These are phyloP conservation scores for Sminthurinus signatus DNA, from an alignment of 1,140 invertebrate species.

Conservation along the genomic window DNA sequence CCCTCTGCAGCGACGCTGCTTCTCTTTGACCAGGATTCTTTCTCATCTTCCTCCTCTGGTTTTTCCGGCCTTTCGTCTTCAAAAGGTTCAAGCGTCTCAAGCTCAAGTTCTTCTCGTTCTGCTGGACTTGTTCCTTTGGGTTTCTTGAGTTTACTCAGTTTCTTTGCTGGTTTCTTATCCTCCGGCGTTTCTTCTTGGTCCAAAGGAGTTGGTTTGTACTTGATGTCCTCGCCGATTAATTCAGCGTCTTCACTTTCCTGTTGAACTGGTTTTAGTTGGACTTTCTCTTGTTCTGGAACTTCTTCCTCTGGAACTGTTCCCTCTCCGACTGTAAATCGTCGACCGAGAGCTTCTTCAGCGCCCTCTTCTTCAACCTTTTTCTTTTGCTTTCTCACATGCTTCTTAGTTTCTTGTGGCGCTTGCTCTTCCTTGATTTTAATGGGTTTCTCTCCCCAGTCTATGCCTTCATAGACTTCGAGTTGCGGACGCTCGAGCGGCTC, in stretches of 20 bases:
- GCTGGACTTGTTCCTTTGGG: neutral
- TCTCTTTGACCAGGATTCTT: constrained; percentile 4
- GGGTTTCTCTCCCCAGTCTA: neutral
- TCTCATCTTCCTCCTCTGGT: neutral
- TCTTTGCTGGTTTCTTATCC: neutral
- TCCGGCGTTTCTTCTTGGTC: neutral
- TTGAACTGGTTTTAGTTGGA: neutral
- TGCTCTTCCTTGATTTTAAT: neutral
- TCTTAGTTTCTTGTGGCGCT: neutral
- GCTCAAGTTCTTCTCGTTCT: too few species aligned
- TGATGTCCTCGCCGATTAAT: neutral
- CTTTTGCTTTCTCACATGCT: too few species aligned
- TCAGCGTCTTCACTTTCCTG: neutral
- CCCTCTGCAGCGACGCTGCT: neutral
- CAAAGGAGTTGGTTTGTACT: neutral
- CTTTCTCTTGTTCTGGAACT: too few species aligned
- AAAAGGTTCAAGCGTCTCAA: neutral
- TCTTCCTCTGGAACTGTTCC: too few species aligned
- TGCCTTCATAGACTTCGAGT: neutral
- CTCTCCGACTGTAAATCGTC: too few species aligned
- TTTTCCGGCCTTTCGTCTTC: neutral
- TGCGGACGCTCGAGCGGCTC: neutral
- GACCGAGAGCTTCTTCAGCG: too few species aligned
- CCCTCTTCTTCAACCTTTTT: too few species aligned
- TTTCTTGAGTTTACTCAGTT: neutral